phyloP scores from a whole-genome alignment of 2,888 invertebrate species.

The Dendrolimus pini region DNA sequence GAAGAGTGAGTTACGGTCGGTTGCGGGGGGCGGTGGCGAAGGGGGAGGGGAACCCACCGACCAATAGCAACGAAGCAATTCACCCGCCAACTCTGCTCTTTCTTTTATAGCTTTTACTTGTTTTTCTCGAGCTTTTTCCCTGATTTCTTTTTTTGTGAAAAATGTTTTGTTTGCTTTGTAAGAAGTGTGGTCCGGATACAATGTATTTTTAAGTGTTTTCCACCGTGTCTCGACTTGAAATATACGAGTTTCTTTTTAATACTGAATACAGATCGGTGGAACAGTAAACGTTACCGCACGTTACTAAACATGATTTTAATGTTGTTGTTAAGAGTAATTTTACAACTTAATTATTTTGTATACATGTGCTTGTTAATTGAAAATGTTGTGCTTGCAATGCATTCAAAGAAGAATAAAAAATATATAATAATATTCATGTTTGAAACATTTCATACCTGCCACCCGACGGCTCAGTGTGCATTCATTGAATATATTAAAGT shows the following conservation, averaged over 20 bases:
- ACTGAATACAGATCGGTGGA: not conserved
- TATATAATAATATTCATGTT: no score
- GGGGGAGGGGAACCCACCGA: constrained; percentile 29
- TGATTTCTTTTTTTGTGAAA: constrained; percentile 61
- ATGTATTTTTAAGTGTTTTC: constrained; percentile 61
- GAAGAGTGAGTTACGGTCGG: constrained; percentile 74
- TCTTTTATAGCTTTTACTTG: constrained; percentile 71
- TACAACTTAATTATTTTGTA: not conserved
- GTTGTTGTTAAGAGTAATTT: not conserved
- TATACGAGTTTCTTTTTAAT: constrained; percentile 18
- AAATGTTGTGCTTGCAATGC: not conserved
- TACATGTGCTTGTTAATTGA: constrained; percentile 3
- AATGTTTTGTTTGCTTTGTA: constrained; percentile 72
- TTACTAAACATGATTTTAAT: not conserved
- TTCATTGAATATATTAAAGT: no score
- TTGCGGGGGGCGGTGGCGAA: constrained; percentile 27
- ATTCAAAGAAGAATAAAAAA: no score
- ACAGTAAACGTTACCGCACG: not conserved
- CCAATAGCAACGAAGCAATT: constrained; percentile 63
- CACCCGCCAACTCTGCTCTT: constrained; percentile 72
- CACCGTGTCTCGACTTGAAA: constrained; percentile 26
- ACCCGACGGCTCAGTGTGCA: no score
- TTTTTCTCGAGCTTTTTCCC: constrained; percentile 73
- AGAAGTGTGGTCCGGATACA: constrained; percentile 40
- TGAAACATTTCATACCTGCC: no score